phyloP scores from a whole-genome alignment of 2,113 vertebrate species.

The Scolopax mira region DNA sequence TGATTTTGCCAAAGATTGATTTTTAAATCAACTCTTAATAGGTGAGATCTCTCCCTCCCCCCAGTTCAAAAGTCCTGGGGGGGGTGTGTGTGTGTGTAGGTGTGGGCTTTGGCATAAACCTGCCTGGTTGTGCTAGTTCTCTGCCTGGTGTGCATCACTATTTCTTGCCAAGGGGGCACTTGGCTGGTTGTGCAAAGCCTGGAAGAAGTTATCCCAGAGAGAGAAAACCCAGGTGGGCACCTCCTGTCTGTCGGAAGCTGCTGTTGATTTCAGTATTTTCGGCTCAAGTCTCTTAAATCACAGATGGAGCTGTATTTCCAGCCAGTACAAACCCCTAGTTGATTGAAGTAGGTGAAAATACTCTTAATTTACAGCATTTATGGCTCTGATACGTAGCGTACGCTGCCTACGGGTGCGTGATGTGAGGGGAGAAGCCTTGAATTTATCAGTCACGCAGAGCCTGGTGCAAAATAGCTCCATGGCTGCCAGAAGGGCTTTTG shows the following conservation, averaged over 20 bases:
- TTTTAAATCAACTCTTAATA: neutral
- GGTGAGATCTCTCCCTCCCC: neutral
- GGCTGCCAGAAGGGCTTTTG: neutral
- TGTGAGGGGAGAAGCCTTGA: neutral
- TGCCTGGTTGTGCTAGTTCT: neutral
- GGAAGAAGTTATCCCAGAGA: neutral
- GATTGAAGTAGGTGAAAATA: neutral
- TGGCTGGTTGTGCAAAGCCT: accelerated
- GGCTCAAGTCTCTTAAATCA: neutral
- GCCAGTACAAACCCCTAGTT: neutral
- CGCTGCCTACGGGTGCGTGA: neutral
- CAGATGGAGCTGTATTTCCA: slow-evolving; percentile 15
- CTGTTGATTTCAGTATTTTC: neutral
- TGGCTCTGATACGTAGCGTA: neutral
- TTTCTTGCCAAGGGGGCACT: neutral
- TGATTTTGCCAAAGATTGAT: neutral
- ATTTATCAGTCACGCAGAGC: neutral
- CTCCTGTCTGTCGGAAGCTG: neutral
- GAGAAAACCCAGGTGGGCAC: neutral
- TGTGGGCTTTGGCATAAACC: neutral
- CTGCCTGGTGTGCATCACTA: neutral
- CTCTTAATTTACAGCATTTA: neutral
- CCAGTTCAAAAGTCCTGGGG: neutral
- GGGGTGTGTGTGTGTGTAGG: neutral
- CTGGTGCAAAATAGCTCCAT: neutral